Evolutionary conservation across 2,797 vertebrate species (phyloP).

Genomic region (Chloroceryle amazona): DNA sequence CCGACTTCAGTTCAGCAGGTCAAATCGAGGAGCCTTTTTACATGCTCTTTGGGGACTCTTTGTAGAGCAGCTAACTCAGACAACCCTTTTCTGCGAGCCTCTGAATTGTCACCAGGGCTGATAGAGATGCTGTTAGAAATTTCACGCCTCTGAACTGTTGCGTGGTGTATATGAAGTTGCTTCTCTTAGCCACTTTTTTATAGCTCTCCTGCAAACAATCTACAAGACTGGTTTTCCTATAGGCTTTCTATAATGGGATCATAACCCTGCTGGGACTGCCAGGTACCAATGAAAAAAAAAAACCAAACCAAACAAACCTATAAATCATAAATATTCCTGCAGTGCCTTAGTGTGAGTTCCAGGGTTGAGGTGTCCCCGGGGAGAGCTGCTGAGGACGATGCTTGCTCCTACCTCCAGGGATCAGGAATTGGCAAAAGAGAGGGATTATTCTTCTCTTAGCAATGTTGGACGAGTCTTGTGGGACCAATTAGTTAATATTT

Average conservation of each 20-base stretch:
- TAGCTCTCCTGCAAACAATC: constrained; percentile 43
- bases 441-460: not conserved
- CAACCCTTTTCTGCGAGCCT: not conserved
- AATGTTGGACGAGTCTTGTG: not conserved
- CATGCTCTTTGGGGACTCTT: constrained; percentile 20
- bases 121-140: not conserved
- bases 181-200: constrained; percentile 41
- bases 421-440: not conserved
- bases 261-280: constrained; percentile 23
- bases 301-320: rapidly evolving
- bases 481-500: not conserved
- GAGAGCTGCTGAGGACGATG: not conserved
- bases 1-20: not conserved
- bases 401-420: not conserved
- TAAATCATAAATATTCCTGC: constrained; percentile 5
- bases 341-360: not conserved
- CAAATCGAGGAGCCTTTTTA: not conserved
- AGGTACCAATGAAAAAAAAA: not conserved
- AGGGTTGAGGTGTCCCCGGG: not conserved
- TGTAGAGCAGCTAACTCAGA: not conserved
- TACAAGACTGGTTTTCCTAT: constrained; percentile 7
- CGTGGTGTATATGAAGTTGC: not conserved
- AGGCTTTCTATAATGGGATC: constrained; percentile 48
- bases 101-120: not conserved
- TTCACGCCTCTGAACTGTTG: not conserved